Evolutionary conservation across 1,140 invertebrate genomes (phyloP), one percentile per base, ranked within the genome.

Genomic region (Sarcophaga peregrina): DNA sequence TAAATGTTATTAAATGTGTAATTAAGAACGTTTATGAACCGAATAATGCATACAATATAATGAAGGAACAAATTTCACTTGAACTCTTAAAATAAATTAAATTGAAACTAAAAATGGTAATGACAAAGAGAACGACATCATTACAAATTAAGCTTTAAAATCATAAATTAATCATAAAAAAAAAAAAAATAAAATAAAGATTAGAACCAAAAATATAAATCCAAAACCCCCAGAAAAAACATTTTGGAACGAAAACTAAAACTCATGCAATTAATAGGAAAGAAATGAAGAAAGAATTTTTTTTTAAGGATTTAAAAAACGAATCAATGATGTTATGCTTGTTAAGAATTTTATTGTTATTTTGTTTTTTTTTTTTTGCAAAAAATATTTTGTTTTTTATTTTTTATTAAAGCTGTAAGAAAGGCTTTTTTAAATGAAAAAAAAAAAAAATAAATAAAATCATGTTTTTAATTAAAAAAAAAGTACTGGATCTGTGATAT

Each of bases 1-100:
- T 37, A 37, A 72, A 80, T 83, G 82, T 73, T 83, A 83, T 52
- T 45, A 83, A 83, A 83, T 52, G 76, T 58, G 82, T 62, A 52
- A 83, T 78, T 78, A 78, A 52, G 47, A 25, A 37, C 25, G 25
- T 2, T 37, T 2, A 37, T 37, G 25, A 37, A 37, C 25, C 1
- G n/a, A 72, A 72, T 72, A 25, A 25, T n/a, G n/a, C n/a, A n/a
- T 72, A 72, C n/a, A 68, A 15, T 7, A 68, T n/a, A 68, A 68
- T 15, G 20, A n/a, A 68, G 7, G 7, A 68, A 72, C 62, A 72
- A n/a, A 62, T n/a, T 20, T 72, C 25, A 37, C 17, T 20, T 72
- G n/a, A 72, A 72, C n/a, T 72, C 37, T 72, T 72, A 72, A 17
- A 17, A 72, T 1, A 68, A 84, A 80, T 86, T 54, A 62, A 81